Evolutionary conservation across 2,113 vertebrate genomes (phyloP), one percentile per base, ranked within the genome.

Genomic region (Rhodinocichla rosea): DNA sequence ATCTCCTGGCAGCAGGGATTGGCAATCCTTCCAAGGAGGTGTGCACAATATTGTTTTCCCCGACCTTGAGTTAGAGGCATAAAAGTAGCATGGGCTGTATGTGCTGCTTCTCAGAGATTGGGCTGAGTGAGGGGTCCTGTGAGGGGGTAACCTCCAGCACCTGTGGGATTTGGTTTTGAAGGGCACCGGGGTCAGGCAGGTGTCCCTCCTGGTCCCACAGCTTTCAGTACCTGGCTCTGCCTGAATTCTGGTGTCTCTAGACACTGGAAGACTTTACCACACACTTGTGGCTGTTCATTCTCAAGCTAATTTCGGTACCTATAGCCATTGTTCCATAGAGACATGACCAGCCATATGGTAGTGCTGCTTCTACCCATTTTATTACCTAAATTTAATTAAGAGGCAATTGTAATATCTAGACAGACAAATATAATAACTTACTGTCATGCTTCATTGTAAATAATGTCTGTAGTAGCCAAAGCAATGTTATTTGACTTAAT

Each of bases 301-400:
- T 81, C n/a, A 47, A 68, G 52, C 70, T 39, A 6, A 23, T 92
- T 90, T 90, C 33, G n/a, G 64, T 63, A 70, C 83, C 42, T 70
- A 1, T 50, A 74, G 53, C 64, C 12, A 6, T 49, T 11, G 5
- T 74, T 88, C 52, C 28, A 4, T 88, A 44, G 68, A 90, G 64
- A 81, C 1, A 0, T 44, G 59, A 83, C 55, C 59, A 63, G 39
- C 78, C 68, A 42, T 78, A n/a, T 90, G 75, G 64, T 63, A 83
- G 44, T 47, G 56, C 56, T 80, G n/a, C 32, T 86, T 83, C 44
- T 73, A 63, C 32, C 65, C n/a, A 1, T 86, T 86, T 81, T 83
- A 57, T 67, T 70, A 84, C 49, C 62, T 73, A 32, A 59, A 75
- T 94, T 63, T 84, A 90, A 93, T 94, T 96, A 95, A n/a, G 47